phyloP scores from a whole-genome alignment of 2,888 invertebrate species.

The Nysson spinosus region DNA sequence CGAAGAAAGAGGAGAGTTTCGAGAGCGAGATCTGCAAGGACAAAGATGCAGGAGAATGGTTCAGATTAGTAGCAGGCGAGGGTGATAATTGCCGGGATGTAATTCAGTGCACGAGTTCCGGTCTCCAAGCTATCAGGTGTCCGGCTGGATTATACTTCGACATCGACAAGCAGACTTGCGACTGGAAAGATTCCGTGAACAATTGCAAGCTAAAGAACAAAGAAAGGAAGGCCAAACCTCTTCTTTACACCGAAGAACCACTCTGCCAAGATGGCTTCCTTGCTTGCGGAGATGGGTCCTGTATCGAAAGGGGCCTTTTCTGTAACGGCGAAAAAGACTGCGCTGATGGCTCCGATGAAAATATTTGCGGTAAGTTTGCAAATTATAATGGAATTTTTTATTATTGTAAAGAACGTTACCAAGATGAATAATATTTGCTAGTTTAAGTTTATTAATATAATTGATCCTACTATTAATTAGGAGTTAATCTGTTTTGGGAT shows the following conservation, averaged over 20 bases:
- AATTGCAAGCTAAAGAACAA: constrained; percentile 95
- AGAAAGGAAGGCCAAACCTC: constrained; percentile 91
- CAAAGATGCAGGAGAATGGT: constrained; percentile 97
- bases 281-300: constrained; percentile 92
- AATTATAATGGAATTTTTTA: no score
- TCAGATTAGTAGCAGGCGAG: constrained; percentile 92
- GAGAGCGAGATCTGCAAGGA: constrained; percentile 94
- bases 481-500: no score
- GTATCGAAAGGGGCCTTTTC: constrained; percentile 93
- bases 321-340: constrained; percentile 96
- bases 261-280: constrained; percentile 91
- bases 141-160: constrained; percentile 95
- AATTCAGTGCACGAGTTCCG: constrained; percentile 96
- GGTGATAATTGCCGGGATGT: constrained; percentile 96
- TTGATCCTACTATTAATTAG: no score
- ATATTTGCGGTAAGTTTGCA: constrained; percentile 90
- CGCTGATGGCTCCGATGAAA: constrained; percentile 92
- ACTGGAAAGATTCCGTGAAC: constrained; percentile 96
- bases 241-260: constrained; percentile 93
- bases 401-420: no score
- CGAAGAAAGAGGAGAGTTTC: constrained; percentile 92
- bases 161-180: constrained; percentile 96
- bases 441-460: no score
- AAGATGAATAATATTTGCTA: no score
- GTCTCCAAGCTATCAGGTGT: constrained; percentile 94